Base-by-base conservation (phyloP, 2,888 invertebrate genomes). In the Rhaphigaster nebulosa region DNA sequence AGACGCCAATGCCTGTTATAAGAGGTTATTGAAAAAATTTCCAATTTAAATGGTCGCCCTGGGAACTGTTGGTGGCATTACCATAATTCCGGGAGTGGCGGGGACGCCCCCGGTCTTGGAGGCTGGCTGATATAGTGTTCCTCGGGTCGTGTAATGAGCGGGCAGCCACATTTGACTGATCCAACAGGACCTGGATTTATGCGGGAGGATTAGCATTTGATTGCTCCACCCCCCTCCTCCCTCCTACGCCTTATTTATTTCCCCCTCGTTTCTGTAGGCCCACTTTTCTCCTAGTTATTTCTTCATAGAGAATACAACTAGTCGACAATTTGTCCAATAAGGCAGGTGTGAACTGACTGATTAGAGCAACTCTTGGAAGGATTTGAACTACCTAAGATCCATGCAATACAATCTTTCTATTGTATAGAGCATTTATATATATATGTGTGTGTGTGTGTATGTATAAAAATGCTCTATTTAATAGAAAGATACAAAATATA, bases 11-110 rank as follows among this genome's bases (percentile, higher is more conserved):
- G 45, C 76, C 38, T 70, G 45, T 70, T 89, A 89, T 50, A 70
- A 52, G 88, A 70, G 89, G 89, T 89, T 89, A 89, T 89, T 89
- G 89, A 89, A 89, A 90, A 87, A 90, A 90, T 90, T 90, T 87
- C 90, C 90, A 90, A 90, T 90, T 90, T 90, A 90, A 90, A 90
- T 90, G 89, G 84, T 84, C 41, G 70, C 45, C 76, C 50, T 52
- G 80, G 41, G 90, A 54, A 45, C 38, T 70, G 70, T 50, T 34
- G 70, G 56, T 76, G 84, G 87, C 84, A 90, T 90, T 90, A 90
- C 84, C 90, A 90, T 90, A 90, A 90, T 88, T 84, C 45, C 84
- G 84, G 84, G 84, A 84, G 84, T 90, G 90, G 60, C 45, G 84
- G 41, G 56, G 90, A 90, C 84, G 89, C 80, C 87, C 80, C 60